These are phyloP conservation scores for Cheilinus undulatus DNA, from an alignment of 2,113 vertebrate genomes.

Conservation along the genomic window DNA sequence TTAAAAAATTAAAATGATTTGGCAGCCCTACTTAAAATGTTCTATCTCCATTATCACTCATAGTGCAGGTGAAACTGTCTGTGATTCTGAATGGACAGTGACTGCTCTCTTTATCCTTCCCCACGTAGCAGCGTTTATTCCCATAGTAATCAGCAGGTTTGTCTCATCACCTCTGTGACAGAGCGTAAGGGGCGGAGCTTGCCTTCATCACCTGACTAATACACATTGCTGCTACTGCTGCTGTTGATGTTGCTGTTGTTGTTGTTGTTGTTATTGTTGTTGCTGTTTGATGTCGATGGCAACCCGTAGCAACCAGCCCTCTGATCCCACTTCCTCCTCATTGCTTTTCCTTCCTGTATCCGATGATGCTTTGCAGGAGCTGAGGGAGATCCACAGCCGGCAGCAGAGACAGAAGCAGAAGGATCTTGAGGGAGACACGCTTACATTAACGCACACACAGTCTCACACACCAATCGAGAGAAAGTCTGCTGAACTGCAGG, in stretches of 20 bases:
- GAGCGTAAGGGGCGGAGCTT: conserved; percentile 53
- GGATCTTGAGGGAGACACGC: conserved; percentile 75
- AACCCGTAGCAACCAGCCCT: conserved; percentile 62
- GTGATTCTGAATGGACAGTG: too few species aligned
- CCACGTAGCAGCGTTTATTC: too few species aligned
- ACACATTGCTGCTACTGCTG: conserved; percentile 24
- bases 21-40: too few species aligned
- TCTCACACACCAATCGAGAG: conserved; percentile 62
- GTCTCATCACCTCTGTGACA: neutral
- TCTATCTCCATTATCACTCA: too few species aligned
- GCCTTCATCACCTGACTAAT: conserved; percentile 65
- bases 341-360: conserved; percentile 69
- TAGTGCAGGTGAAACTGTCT: too few species aligned
- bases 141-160: neutral
- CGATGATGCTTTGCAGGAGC: conserved; percentile 87
- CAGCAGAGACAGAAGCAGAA: conserved; percentile 95
- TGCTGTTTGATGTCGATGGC: conserved; percentile 59
- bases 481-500: conserved; percentile 75
- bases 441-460: conserved; percentile 58
- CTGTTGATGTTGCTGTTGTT: conserved; percentile 29
- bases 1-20: too few species aligned
- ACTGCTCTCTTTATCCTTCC: too few species aligned
- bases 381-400: conserved; percentile 94
- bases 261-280: conserved; percentile 21
- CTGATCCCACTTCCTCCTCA: conserved; percentile 67